Evolutionary conservation across 2,888 invertebrate species (phyloP).

Genomic region (Aleiodes leptofemur): DNA sequence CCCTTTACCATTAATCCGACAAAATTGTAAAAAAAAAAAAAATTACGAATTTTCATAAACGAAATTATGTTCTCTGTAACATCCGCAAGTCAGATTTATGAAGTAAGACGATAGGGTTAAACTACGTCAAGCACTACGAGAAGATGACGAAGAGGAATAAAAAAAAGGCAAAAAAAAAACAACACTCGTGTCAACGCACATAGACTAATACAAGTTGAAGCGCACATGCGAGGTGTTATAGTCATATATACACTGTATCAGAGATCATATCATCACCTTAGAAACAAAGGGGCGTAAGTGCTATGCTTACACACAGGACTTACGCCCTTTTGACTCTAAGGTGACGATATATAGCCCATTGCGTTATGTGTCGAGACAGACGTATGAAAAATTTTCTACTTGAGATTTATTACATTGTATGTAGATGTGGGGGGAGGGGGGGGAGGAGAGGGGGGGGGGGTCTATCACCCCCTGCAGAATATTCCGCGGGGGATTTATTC

Average conservation of each 20-base stretch:
- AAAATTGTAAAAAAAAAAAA: not conserved
- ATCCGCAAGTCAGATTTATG: constrained; percentile 37
- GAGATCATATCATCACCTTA: not conserved
- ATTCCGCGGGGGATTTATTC: not conserved
- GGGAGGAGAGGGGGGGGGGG: no score
- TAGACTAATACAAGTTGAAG: not conserved
- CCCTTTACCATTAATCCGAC: no score
- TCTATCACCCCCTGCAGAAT: constrained; percentile 9
- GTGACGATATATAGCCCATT: not conserved
- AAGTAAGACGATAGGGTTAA: constrained; percentile 34
- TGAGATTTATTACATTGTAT: constrained; percentile 21
- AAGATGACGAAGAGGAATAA: constrained; percentile 27
- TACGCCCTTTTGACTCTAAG: no score
- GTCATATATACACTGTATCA: not conserved
- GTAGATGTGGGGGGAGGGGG: not conserved
- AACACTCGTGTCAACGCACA: constrained; percentile 34
- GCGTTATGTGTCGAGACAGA: not conserved
- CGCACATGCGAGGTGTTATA: not conserved
- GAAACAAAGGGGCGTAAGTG: no score
- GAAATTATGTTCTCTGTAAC: not conserved
- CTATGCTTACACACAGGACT: no score
- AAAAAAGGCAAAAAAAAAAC: not conserved
- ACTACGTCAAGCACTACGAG: constrained; percentile 19
- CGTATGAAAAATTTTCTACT: constrained; percentile 4
- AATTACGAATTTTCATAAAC: constrained; percentile 5